phyloP scores from a whole-genome alignment of 2,113 vertebrate species.

The Actenoides hombroni region DNA sequence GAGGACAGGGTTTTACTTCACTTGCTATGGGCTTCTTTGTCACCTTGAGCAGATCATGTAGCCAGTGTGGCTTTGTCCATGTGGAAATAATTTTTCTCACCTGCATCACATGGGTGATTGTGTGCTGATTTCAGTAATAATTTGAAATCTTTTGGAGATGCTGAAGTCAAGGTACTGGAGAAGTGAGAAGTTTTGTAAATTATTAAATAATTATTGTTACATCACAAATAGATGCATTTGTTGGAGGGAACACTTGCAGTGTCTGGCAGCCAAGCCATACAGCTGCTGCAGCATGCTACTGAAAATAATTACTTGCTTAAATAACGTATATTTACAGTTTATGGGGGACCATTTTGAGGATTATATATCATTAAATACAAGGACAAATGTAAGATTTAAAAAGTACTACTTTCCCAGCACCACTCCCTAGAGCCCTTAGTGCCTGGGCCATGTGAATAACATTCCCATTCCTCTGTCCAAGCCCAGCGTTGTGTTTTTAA shows the following conservation, averaged over 20 bases:
- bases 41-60: not conserved
- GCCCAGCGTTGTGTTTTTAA: conserved; percentile 83
- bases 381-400: not conserved
- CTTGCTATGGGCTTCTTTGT: not conserved
- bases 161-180: not conserved
- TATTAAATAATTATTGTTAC: not conserved
- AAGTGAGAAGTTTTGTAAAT: not conserved
- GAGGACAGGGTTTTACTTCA: not conserved
- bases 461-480: conserved; percentile 74
- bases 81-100: not conserved
- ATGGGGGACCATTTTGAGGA: conserved; percentile 14
- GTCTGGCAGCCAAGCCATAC: conserved; percentile 11
- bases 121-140: not conserved
- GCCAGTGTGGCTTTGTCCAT: not conserved
- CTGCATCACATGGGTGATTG: not conserved
- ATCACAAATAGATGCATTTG: not conserved
- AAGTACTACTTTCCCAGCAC: conserved; percentile 36
- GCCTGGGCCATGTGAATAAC: conserved; percentile 45
- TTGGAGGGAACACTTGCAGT: not conserved
- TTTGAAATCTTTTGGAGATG: not conserved
- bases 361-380: conserved; percentile 15
- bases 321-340: conserved; percentile 23
- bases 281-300: conserved; percentile 32
- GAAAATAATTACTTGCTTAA: conserved; percentile 42
- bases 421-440: conserved; percentile 22